Evolutionary conservation across 2,797 vertebrate species (phyloP), one percentile per base, ranked within the genome.

Genomic region (Nannoperca obscura): DNA sequence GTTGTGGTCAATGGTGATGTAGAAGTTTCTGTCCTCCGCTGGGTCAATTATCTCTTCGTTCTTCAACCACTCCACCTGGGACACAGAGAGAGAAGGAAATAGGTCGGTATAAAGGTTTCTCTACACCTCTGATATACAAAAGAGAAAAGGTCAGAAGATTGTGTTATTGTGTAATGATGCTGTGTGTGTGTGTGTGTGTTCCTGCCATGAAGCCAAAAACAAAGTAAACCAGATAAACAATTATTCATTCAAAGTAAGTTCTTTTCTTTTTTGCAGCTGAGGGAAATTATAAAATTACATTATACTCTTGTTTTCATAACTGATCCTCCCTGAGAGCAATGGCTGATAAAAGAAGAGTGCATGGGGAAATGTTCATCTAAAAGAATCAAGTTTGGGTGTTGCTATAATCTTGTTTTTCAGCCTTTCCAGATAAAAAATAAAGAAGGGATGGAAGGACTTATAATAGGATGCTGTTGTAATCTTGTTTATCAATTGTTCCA

Each of bases 1-100:
- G 90, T 99, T 98, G 93, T 99, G 97, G 92, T 99, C 98, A 1
- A 99, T 97, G 58, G 98, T 99, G 89, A 99, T 98, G 85, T 99
- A 99, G 92, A 98, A 99, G 88, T 99, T 99, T 30, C 96, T 91
- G 92, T 99, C 98, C 87, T 98, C 97, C 2, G 96, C 95, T 0
- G 98, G 97, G 89, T 99, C 97, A 2, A 99, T 99, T 64, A 97
- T 95, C 70, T 99, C 97, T 88, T 98, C 97, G 0, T 99, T 97
- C 91, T 97, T 99, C 88, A 97, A 83, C 98, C 97, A 99, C 87
- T 99, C 97, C 90, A 99, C 97, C 98, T 99, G 86, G 42, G 52
- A 61, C 42, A 81, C 40, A 60, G 14, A 60, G 40, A 75, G 14
- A 22, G 59, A 24, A 49, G 60, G 30, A 36, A 71, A 12, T 1